Evolutionary conservation across 2,888 invertebrate species (phyloP).

Genomic region (Tenthredo amoena): DNA sequence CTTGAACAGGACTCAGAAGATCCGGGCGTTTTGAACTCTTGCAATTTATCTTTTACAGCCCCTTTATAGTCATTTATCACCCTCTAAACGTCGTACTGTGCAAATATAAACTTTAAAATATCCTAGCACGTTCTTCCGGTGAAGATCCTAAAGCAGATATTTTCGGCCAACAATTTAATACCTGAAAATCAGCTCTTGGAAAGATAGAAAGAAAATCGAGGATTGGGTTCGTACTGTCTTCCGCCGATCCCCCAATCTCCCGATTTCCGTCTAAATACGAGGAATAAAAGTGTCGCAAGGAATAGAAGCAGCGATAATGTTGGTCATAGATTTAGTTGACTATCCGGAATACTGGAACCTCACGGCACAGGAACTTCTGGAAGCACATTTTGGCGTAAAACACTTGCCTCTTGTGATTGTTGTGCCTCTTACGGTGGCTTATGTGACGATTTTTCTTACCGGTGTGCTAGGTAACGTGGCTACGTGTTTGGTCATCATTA

Average conservation of each 20-base stretch:
- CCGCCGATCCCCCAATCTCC: neutral
- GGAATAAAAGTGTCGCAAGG: neutral
- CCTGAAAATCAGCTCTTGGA: neutral
- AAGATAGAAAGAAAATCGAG: neutral
- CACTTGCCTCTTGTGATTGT: conserved; percentile 73
- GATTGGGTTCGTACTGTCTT: neutral
- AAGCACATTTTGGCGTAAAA: conserved; percentile 76
- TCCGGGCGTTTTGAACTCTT: conserved; percentile 17
- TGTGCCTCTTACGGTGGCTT: conserved; percentile 84
- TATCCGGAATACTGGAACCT: conserved; percentile 63
- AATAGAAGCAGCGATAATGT: neutral
- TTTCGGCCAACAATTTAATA: neutral
- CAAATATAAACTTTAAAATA: neutral
- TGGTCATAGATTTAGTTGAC: neutral
- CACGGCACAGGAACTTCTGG: conserved; percentile 75
- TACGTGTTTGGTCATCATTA: conserved; percentile 91
- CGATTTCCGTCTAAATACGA: neutral
- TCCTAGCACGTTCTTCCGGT: neutral
- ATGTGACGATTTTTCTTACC: conserved; percentile 89
- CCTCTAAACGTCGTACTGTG: neutral
- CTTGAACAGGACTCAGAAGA: neutral
- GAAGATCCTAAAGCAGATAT: neutral
- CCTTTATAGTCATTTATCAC: conserved; percentile 23
- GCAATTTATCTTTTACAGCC: conserved; percentile 21
- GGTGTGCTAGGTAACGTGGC: conserved; percentile 91